Evolutionary conservation across 1,140 invertebrate genomes (phyloP).

Genomic region (Leptonema lineaticorne): DNA sequence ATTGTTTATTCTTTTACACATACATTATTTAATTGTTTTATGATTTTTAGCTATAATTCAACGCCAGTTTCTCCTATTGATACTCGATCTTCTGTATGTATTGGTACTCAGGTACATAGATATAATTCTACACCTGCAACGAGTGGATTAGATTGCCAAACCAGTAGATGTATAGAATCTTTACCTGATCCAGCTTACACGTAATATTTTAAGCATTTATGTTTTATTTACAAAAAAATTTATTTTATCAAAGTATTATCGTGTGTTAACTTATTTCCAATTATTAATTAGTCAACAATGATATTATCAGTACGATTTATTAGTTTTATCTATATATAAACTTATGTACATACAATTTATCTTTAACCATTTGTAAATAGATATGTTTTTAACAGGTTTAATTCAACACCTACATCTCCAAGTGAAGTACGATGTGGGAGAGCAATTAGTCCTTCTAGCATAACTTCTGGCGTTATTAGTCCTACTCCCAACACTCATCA

Average conservation of each 20-base stretch:
- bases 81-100: slow-evolving; percentile 46
- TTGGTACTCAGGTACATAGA: slow-evolving; percentile 50
- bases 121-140: slow-evolving; percentile 55
- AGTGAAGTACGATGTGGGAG: slow-evolving; percentile 61
- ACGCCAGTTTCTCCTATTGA: slow-evolving; percentile 55
- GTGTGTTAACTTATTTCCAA: too few species aligned
- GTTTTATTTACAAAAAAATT: not conserved
- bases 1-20: not conserved
- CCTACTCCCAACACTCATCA: slow-evolving; percentile 42
- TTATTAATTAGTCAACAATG: too few species aligned
- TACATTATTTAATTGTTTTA: not conserved
- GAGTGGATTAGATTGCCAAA: slow-evolving; percentile 48
- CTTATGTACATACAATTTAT: too few species aligned
- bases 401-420: slow-evolving; percentile 81
- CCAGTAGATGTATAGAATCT: slow-evolving; percentile 43
- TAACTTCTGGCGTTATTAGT: slow-evolving; percentile 45
- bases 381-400: slow-evolving; percentile 50
- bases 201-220: slow-evolving; percentile 13
- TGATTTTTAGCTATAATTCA: slow-evolving; percentile 51
- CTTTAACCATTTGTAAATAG: not conserved
- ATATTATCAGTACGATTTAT: too few species aligned
- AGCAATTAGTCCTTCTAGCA: slow-evolving; percentile 42
- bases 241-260: too few species aligned
- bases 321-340: too few species aligned
- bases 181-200: slow-evolving; percentile 42